Evolutionary conservation across 2,888 invertebrate species (phyloP).

Genomic region (Ophion ventricosus): DNA sequence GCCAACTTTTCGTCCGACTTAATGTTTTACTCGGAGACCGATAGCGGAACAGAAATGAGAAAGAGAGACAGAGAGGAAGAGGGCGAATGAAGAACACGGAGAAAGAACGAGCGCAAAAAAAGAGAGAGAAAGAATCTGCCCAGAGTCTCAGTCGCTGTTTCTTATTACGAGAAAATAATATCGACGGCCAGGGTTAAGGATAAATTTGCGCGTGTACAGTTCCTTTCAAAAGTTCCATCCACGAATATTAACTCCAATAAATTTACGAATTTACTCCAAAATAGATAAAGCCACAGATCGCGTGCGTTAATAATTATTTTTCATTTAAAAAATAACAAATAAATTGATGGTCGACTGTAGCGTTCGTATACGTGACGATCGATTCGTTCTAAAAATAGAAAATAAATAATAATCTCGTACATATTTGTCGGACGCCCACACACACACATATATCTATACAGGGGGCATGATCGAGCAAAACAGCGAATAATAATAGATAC

Average conservation of each 20-base stretch:
- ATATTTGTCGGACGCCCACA: background rate
- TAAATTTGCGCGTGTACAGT: background rate
- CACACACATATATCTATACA: background rate
- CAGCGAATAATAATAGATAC: constrained; percentile 32
- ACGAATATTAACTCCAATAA: background rate
- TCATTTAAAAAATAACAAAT: background rate
- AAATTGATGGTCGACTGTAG: background rate
- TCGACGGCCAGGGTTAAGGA: constrained; percentile 31
- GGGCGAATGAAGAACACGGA: background rate
- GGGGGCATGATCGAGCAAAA: constrained; percentile 22
- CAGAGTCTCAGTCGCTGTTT: background rate
- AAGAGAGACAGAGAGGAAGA: background rate
- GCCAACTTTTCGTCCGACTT: constrained; percentile 45
- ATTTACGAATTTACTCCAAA: background rate
- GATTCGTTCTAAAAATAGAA: constrained; percentile 30
- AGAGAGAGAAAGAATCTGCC: background rate
- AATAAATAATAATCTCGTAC: constrained; percentile 10
- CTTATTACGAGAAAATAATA: constrained; percentile 22
- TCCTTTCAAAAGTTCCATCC: background rate
- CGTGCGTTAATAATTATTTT: background rate
- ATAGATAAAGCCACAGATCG: background rate
- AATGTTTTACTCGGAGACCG: background rate
- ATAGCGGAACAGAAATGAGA: background rate
- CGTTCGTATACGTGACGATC: background rate
- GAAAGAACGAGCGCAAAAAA: constrained; percentile 33